phyloP scores from a whole-genome alignment of 2,888 invertebrate genomes.

The Toxonevra muliebris region DNA sequence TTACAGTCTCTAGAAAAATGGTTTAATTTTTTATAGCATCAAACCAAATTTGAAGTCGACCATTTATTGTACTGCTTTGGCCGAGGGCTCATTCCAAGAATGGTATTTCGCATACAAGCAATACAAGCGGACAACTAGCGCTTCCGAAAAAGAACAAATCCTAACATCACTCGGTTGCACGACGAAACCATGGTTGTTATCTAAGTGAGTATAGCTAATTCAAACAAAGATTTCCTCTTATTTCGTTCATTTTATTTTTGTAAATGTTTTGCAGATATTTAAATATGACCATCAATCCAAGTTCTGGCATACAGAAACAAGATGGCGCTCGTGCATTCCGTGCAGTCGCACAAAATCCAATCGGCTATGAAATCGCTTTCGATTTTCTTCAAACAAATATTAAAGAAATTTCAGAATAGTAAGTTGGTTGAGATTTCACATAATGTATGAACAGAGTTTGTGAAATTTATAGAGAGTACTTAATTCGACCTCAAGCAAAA shows the following conservation, averaged over 20 bases:
- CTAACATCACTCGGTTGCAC: constrained; percentile 69
- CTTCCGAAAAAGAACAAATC: constrained; percentile 71
- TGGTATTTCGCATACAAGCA: constrained; percentile 74
- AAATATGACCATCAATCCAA: constrained; percentile 66
- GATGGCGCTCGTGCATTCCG: constrained; percentile 70
- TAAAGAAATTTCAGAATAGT: constrained; percentile 64
- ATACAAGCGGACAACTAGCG: constrained; percentile 65
- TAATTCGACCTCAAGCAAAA: no score
- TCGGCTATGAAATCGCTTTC: constrained; percentile 71
- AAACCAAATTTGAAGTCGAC: constrained; percentile 71
- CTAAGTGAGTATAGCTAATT: constrained; percentile 64
- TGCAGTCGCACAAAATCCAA: constrained; percentile 69
- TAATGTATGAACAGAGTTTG: no score
- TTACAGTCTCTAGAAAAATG: no score
- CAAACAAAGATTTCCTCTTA: neutral
- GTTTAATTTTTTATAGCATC: constrained; percentile 63
- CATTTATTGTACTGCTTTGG: constrained; percentile 74
- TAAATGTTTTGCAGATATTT: constrained; percentile 64
- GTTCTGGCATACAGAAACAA: constrained; percentile 70
- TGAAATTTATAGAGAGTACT: no score
- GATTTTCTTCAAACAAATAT: constrained; percentile 67
- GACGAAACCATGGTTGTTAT: constrained; percentile 68
- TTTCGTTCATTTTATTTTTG: neutral
- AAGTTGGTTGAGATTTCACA: constrained; percentile 49
- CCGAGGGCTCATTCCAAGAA: constrained; percentile 71